A percentile compares a stretch with the other conserved stretches of the same genome.
These are phyloP conservation scores for Diabrotica undecimpunctata DNA, from an alignment of 1,140 invertebrate genomes.

Conservation along the genomic window DNA sequence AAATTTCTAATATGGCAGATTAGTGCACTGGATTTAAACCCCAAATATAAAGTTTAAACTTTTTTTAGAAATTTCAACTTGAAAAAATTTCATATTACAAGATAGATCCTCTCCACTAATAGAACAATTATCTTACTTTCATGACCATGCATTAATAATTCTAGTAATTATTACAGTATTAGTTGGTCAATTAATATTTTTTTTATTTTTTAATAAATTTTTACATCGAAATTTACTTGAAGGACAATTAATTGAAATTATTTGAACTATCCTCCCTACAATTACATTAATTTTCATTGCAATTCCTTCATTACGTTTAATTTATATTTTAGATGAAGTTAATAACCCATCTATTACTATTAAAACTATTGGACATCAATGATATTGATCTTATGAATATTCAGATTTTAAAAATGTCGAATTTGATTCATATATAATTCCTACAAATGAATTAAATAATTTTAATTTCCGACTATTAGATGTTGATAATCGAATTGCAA, in stretches of 20 bases:
- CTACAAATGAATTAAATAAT: conserved; percentile 43
- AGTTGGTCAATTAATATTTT: conserved; percentile 57
- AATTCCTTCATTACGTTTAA: conserved; percentile 55
- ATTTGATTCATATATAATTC: conserved; percentile 64
- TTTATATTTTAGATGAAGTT: conserved; percentile 62
- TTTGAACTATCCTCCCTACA: conserved; percentile 60
- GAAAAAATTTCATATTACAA: conserved; percentile 26
- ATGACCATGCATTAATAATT: conserved; percentile 56
- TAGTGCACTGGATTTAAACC: conserved; percentile 57
- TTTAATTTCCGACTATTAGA: conserved; percentile 57
- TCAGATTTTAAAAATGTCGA: conserved; percentile 44
- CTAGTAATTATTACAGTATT: conserved; percentile 56
- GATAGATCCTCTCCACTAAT: conserved; percentile 52
- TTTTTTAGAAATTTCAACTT: conserved; percentile 52
- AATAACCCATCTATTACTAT: conserved; percentile 52
- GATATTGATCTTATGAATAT: conserved; percentile 34
- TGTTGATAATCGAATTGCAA: conserved; percentile 58
- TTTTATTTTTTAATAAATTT: conserved; percentile 51
- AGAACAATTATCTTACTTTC: conserved; percentile 60
- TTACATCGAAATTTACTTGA: conserved; percentile 51
- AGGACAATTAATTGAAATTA: conserved; percentile 57
- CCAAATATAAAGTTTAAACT: conserved; percentile 56
- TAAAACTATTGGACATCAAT: conserved; percentile 47
- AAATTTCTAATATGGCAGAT: conserved; percentile 56
- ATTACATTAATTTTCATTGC: conserved; percentile 62